Evolutionary conservation across 2,888 invertebrate species (phyloP).

Genomic region (Dryobota labecula): DNA sequence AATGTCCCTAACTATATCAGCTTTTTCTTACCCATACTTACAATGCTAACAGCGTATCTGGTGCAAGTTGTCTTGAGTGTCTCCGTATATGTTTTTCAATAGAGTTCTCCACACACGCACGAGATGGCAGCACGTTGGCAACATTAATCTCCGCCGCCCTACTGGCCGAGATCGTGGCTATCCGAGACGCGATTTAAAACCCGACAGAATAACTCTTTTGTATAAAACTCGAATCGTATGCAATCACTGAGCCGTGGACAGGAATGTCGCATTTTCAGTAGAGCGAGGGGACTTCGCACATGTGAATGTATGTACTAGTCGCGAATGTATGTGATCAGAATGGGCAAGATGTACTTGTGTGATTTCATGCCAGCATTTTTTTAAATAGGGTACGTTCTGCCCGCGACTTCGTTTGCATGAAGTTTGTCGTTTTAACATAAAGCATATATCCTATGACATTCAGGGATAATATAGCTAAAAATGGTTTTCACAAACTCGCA

Average conservation of each 20-base stretch:
- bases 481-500: no score
- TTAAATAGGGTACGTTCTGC: no score
- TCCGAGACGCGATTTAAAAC: slow-evolving; percentile 33
- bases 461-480: no score
- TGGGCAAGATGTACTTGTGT: not conserved
- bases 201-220: slow-evolving; percentile 45
- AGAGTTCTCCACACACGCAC: slow-evolving; percentile 27
- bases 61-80: slow-evolving; percentile 13
- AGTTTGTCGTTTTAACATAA: no score
- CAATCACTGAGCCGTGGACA: slow-evolving; percentile 44
- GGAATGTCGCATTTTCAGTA: slow-evolving; percentile 26
- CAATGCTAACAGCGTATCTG: slow-evolving; percentile 7
- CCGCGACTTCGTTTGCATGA: no score
- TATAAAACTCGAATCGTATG: slow-evolving; percentile 45
- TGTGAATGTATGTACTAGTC: no score
- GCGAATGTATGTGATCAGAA: slow-evolving; percentile 13
- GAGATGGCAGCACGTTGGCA: slow-evolving; percentile 41
- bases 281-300: not conserved
- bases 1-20: not conserved
- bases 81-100: slow-evolving; percentile 30
- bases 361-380: not conserved
- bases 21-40: not conserved
- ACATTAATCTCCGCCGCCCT: slow-evolving; percentile 51
- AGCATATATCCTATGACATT: no score
- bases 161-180: slow-evolving; percentile 48